phyloP scores from a whole-genome alignment of 1,140 invertebrate species.

The Pectinophora gossypiella region DNA sequence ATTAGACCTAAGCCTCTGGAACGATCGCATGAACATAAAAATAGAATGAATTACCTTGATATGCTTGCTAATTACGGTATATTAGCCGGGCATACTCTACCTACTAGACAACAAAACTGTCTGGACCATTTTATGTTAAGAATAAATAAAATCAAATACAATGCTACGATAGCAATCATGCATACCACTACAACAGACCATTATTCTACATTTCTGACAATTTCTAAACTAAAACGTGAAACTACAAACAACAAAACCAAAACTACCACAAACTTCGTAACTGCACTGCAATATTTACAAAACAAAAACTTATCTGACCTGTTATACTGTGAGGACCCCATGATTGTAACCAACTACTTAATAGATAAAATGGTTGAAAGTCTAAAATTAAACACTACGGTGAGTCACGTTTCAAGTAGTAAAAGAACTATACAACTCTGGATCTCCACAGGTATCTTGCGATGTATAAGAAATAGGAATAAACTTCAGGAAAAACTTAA shows the following conservation, averaged over 20 bases:
- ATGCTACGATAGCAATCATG: not conserved
- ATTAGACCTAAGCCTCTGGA: conserved; percentile 10
- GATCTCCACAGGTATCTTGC: conserved; percentile 20
- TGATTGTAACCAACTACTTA: too few relatives aligned
- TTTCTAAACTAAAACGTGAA: not conserved
- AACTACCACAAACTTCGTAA: too few relatives aligned
- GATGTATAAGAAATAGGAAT: conserved; percentile 20
- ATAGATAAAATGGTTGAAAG: too few relatives aligned
- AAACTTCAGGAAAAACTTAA: conserved; percentile 6
- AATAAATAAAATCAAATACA: not conserved
- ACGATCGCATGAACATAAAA: conserved; percentile 8
- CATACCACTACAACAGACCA: conserved; percentile 14
- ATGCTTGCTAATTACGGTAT: conserved; percentile 12
- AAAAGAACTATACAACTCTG: conserved; percentile 19
- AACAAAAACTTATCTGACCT: too few relatives aligned
- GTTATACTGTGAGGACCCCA: too few relatives aligned
- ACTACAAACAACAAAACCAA: too few relatives aligned
- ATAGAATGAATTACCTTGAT: conserved; percentile 13
- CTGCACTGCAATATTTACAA: too few relatives aligned
- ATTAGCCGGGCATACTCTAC: too few relatives aligned
- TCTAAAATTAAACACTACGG: too few relatives aligned
- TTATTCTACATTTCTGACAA: not conserved
- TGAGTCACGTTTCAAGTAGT: too few relatives aligned
- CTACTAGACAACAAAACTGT: too few relatives aligned
- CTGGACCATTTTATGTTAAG: too few relatives aligned